Conservation (phyloP, 2,888 invertebrate species). For the Kuschelorhynchus macadamiae region DNA sequence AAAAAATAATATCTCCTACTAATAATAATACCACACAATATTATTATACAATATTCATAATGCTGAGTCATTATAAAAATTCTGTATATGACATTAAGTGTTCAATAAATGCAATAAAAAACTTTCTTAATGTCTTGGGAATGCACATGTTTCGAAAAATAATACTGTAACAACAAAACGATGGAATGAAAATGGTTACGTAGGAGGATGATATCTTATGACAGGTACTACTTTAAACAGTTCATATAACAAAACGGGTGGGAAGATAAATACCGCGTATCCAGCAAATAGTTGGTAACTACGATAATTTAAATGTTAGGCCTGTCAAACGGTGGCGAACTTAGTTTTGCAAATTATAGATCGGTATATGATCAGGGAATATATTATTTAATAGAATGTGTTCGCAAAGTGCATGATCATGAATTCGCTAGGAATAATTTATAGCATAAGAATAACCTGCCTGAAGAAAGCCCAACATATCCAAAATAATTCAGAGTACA, state of each 20-base stretch:
- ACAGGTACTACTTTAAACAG: conserved; percentile 35
- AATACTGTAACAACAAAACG: conserved; percentile 14
- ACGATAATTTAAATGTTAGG: conserved; percentile 32
- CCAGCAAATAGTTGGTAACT: conserved; percentile 19
- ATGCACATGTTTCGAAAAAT: conserved; percentile 14
- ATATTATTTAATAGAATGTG: conserved; percentile 24
- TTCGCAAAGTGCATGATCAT: conserved; percentile 12
- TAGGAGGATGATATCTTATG: conserved; percentile 31
- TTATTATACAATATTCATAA: too few species aligned
- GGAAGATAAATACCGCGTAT: conserved; percentile 27
- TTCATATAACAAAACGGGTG: conserved; percentile 25
- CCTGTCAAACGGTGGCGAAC: conserved; percentile 33
- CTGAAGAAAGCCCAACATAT: too few species aligned
- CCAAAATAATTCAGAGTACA: too few species aligned
- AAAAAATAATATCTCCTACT: too few species aligned
- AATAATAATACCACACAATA: too few species aligned
- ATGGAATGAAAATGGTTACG: conserved; percentile 12
- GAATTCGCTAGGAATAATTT: neutral
- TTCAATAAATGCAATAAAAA: too few species aligned
- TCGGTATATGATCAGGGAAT: conserved; percentile 22
- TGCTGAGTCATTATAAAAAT: too few species aligned
- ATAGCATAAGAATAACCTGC: too few species aligned
- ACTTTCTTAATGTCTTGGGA: neutral
- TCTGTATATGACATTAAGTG: too few species aligned
- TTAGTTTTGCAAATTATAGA: conserved; percentile 32